Percentiles rank a stretch among this genome's conserved stretches.
Conservation (phyloP, 2,113 vertebrate genomes). For the Channa argus region DNA sequence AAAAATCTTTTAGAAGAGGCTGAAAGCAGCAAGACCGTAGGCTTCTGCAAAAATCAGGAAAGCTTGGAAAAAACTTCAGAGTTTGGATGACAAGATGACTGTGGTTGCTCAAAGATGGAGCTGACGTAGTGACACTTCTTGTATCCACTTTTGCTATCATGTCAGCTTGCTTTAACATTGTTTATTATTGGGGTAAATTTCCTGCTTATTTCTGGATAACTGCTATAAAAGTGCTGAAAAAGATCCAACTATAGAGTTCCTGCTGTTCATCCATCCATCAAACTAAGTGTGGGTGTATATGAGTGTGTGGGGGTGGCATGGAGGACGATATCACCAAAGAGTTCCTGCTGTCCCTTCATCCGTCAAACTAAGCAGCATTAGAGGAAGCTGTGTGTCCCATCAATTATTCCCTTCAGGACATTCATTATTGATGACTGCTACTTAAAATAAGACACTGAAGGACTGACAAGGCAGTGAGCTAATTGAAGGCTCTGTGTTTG, state of each 20-base stretch:
- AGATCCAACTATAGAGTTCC: conserved; percentile 47
- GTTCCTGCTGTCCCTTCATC: conserved; percentile 74
- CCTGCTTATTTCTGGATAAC: conserved; percentile 15
- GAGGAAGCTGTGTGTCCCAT: conserved; percentile 78
- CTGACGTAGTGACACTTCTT: no score
- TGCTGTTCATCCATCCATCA: conserved; percentile 71
- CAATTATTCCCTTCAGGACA: conserved; percentile 77
- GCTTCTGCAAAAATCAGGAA: no score
- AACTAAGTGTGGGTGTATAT: conserved; percentile 58
- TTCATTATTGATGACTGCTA: conserved; percentile 77
- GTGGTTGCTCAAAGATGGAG: no score
- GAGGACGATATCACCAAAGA: conserved; percentile 61
- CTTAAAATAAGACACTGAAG: conserved; percentile 78
- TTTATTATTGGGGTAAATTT: conserved; percentile 12
- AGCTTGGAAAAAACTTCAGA: no score
- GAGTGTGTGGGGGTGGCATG: conserved; percentile 44
- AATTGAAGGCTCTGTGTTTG: conserved; percentile 48
- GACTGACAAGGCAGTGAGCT: conserved; percentile 72
- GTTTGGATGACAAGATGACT: no score
- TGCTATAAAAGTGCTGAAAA: conserved; percentile 51
- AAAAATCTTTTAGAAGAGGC: no score
- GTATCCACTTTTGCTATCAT: no score
- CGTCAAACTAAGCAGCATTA: conserved; percentile 79
- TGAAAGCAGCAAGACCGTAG: no score
- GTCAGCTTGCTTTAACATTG: not conserved